These are phyloP conservation scores for Papilio aristodemus DNA, from an alignment of 1,140 invertebrate genomes.

Conservation along the genomic window DNA sequence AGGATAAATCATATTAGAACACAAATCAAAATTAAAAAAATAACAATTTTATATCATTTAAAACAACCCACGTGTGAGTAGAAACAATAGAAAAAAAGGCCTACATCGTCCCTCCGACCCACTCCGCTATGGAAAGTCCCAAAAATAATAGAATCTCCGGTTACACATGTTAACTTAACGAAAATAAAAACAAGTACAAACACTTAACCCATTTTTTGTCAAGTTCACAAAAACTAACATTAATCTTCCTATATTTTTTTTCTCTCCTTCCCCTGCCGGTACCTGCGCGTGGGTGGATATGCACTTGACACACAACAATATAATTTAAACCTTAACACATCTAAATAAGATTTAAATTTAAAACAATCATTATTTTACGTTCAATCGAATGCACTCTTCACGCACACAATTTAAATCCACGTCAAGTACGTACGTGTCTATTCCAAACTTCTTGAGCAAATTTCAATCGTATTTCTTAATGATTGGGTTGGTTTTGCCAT, in stretches of 20 bases:
- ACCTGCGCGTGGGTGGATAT: constrained; percentile 49
- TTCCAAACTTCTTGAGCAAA: not conserved
- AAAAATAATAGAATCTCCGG: constrained; percentile 39
- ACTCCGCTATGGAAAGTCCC: not conserved
- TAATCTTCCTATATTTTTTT: constrained; percentile 53
- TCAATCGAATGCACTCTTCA: constrained; percentile 40
- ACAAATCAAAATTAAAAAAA: not conserved
- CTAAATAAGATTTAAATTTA: constrained; percentile 23
- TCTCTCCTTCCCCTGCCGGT: constrained; percentile 37
- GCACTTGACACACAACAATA: constrained; percentile 39
- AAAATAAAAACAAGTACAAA: constrained; percentile 61
- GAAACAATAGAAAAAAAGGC: not conserved
- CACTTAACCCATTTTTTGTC: constrained; percentile 67
- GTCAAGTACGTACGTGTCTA: not conserved
- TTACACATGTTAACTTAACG: constrained; percentile 58
- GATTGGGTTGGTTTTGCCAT: constrained; percentile 12
- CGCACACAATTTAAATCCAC: constrained; percentile 17
- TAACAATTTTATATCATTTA: not conserved
- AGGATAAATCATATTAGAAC: not conserved
- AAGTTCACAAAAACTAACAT: constrained; percentile 56
- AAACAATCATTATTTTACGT: constrained; percentile 35
- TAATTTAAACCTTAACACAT: constrained; percentile 33
- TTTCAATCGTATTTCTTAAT: not conserved
- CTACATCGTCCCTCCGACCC: not conserved
- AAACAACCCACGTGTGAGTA: not conserved